These are phyloP conservation scores for Puntigrus tetrazona DNA, from an alignment of 2,113 vertebrate genomes.

Conservation along the genomic window DNA sequence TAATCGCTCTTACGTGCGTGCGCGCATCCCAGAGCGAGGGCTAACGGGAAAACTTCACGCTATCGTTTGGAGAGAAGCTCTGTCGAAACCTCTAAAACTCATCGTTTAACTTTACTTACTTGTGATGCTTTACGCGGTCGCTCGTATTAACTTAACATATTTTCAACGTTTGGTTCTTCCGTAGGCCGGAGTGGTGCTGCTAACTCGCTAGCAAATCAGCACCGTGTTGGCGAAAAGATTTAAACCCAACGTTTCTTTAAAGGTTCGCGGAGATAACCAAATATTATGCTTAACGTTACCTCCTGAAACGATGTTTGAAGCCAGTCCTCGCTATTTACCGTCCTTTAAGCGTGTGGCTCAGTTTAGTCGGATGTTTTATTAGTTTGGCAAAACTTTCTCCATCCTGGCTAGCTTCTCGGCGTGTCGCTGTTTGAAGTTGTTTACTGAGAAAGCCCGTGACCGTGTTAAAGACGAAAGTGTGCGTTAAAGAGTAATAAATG, in stretches of 20 bases:
- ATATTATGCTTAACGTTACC: neutral
- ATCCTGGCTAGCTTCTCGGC: neutral
- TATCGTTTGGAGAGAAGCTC: neutral
- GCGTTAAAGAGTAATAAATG: neutral
- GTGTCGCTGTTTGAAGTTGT: neutral
- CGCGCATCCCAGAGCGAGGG: neutral
- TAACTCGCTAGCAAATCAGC: constrained; percentile 30
- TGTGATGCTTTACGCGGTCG: too few relatives aligned
- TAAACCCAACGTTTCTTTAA: neutral
- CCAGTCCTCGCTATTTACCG: neutral
- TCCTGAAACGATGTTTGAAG: too few relatives aligned
- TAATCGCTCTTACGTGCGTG: neutral
- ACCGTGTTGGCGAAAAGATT: neutral
- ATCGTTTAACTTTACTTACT: too few relatives aligned
- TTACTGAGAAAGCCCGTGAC: neutral
- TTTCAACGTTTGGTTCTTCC: neutral
- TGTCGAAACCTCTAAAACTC: too few relatives aligned
- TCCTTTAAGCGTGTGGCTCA: neutral
- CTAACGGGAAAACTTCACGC: neutral
- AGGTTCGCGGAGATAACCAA: too few relatives aligned
- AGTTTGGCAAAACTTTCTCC: constrained; percentile 25
- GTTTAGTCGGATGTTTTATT: neutral
- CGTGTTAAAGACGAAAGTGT: neutral
- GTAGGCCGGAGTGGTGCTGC: constrained; percentile 27
- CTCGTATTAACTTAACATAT: neutral